phyloP scores from a whole-genome alignment of 2,113 vertebrate genomes.

The Alexandromys fortis region DNA sequence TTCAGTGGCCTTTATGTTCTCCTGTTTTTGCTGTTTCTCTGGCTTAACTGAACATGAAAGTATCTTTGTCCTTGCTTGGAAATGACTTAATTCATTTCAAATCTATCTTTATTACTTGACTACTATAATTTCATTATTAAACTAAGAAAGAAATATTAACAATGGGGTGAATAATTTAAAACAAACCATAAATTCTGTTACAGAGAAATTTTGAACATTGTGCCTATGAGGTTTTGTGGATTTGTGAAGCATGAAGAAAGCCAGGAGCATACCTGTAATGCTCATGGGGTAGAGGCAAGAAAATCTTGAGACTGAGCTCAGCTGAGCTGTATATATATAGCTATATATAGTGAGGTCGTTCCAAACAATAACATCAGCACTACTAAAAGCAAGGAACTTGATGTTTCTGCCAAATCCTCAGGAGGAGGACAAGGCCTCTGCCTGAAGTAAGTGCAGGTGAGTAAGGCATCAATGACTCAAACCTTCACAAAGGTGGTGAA shows the following conservation, averaged over 20 bases:
- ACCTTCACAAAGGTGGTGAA: conserved; percentile 92
- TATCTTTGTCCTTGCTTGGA: conserved; percentile 12
- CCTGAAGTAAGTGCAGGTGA: not conserved
- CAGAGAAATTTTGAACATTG: not conserved
- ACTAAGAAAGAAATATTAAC: conserved; percentile 40
- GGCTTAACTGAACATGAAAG: not conserved
- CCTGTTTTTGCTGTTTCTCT: not conserved
- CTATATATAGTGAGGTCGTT: not conserved
- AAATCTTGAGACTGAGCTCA: too few species aligned
- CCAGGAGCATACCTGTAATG: not conserved
- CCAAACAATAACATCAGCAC: not conserved
- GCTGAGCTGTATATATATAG: not conserved
- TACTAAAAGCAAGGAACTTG: not conserved
- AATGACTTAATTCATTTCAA: conserved; percentile 40
- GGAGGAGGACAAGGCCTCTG: not conserved
- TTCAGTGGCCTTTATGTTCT: not conserved
- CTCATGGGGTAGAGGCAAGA: not conserved
- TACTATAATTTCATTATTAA: conserved; percentile 14
- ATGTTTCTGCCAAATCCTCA: not conserved
- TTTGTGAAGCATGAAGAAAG: conserved; percentile 6
- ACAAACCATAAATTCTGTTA: conserved; percentile 28
- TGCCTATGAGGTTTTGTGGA: not conserved
- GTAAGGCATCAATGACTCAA: conserved; percentile 53
- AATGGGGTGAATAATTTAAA: not conserved
- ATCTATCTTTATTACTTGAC: not conserved